Evolutionary conservation across 2,888 invertebrate species (phyloP), one percentile per base, ranked within the genome.

Genomic region (Leptinotarsa rubiginosa): DNA sequence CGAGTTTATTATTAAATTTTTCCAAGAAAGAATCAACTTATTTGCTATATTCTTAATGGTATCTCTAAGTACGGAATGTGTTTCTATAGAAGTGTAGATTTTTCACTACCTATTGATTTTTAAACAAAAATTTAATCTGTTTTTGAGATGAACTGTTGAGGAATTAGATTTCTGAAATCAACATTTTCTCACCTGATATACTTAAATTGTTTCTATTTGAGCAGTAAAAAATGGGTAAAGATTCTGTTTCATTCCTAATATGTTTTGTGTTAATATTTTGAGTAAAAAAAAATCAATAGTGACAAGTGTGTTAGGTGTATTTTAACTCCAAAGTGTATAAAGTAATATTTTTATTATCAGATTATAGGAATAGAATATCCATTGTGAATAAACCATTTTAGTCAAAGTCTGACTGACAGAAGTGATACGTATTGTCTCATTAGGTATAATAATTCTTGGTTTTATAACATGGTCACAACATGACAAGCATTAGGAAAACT

Each of bases 281-380:
- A 41, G 10, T 12, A 12, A 41, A 41, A 25, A 25, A 41, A 41
- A 41, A 41, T 41, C 41, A 10, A 41, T 41, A 41, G 41, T 41
- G 41, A 41, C 2, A 41, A 12, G 56, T 22, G 20, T 56, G 25
- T 56, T 56, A 13, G 56, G 22, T 22, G 56, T 56, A 22, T 18
- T 50, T 52, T 52, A 64, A 62, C 72, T 74, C 71, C n/a, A 76
- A 70, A 80, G 67, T 80, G 80, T 80, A 81, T 76, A 80, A 80
- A 80, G 41, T 75, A 79, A 79, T 82, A 82, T 82, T 82, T 82
- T 82, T 82, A 81, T 79, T 81, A 81, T 80, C 79, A 78, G 66
- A 66, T 65, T 72, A 69, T 64, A 67, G n/a, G 15, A 54, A 31
- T 41, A 68, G 41, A n/a, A 68, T 68, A 68, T 22, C 18, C 41